Evolutionary conservation across 2,113 vertebrate species (phyloP).

Genomic region (Meleagris gallopavo): DNA sequence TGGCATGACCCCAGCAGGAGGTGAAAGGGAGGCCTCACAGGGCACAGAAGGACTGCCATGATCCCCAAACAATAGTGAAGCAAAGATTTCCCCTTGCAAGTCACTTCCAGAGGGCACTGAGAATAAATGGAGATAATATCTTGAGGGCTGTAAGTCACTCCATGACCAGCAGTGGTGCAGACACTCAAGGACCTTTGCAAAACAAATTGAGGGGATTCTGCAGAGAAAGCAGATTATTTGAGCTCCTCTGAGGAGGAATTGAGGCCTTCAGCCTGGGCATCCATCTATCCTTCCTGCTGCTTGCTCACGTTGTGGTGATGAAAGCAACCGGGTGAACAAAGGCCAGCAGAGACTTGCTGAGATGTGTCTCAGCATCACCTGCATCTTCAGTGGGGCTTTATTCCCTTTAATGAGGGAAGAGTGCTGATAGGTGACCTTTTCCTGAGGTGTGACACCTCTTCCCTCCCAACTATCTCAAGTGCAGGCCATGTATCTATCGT

Average conservation of each 20-base stretch:
- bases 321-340: neutral
- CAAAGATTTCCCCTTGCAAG: neutral
- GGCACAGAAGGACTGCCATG: neutral
- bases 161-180: fast-evolving
- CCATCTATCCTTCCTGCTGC: neutral
- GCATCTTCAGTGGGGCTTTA: neutral
- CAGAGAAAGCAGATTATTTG: neutral
- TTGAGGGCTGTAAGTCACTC: neutral
- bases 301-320: neutral
- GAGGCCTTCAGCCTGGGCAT: neutral
- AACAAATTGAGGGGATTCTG: neutral
- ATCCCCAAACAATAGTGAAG: neutral
- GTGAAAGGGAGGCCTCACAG: neutral
- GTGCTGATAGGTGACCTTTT: neutral
- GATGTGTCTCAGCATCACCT: neutral
- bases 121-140: neutral
- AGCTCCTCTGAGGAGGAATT: neutral
- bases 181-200: too few relatives aligned
- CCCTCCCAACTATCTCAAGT: neutral
- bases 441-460: neutral
- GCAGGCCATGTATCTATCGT: neutral
- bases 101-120: neutral
- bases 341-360: neutral
- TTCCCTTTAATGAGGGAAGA: neutral
- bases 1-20: neutral